Evolutionary conservation across 2,797 vertebrate species (phyloP).

Genomic region (Linurgus olivaceus): DNA sequence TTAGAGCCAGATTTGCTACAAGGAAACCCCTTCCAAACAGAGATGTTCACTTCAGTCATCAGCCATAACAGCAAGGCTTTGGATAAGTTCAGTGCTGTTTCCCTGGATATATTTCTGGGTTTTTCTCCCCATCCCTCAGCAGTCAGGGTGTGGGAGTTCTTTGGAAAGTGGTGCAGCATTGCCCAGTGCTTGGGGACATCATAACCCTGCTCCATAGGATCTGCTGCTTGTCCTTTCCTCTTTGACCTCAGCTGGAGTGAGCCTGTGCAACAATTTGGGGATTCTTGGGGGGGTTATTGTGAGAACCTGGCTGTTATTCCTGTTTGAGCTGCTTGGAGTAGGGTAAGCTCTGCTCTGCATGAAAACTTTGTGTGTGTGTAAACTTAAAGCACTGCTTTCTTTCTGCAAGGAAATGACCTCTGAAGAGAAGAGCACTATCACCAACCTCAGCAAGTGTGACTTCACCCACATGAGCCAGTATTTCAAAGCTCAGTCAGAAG

Average conservation of each 20-base stretch:
- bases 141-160: background rate
- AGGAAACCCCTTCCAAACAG: background rate
- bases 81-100: background rate
- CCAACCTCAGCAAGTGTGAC: slow-evolving; percentile 93
- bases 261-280: background rate
- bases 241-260: background rate
- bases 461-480: slow-evolving; percentile 91
- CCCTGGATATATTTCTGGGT: background rate
- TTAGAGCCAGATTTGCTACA: background rate
- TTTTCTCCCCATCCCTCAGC: background rate
- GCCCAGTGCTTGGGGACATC: background rate
- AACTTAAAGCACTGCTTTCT: background rate
- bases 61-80: background rate
- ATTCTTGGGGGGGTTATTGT: background rate
- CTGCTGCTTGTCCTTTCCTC: background rate
- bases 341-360: background rate
- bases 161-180: background rate
- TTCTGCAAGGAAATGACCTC: slow-evolving; percentile 90
- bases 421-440: slow-evolving; percentile 90
- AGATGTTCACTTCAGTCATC: background rate
- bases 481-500: slow-evolving; percentile 96
- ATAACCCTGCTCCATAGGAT: fast-evolving
- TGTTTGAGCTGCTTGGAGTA: background rate
- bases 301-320: background rate
- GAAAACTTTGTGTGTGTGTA: background rate